Evolutionary conservation across 2,797 vertebrate genomes (phyloP), one percentile per base, ranked within the genome.

Genomic region (Sarcoramphus papa): DNA sequence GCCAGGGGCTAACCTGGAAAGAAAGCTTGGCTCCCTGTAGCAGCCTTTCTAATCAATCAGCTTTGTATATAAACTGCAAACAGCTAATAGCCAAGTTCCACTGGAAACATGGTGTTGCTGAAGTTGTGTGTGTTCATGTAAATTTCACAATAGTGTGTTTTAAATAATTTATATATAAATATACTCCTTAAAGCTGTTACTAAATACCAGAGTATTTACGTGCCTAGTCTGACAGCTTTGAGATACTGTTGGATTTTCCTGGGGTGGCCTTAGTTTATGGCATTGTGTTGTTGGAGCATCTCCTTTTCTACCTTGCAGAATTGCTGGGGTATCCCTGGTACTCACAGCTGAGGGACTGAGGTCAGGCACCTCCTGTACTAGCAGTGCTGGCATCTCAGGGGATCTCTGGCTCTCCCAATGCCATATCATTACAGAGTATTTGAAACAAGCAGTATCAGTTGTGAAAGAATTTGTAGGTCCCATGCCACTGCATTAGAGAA

Each of bases 11-110:
- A 94, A 90, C 24, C 56, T 87, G 56, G 70, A 63, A 77, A 70
- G 59, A 81, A 79, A 86, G 14, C 65, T 63, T 95, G 59, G 30
- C 37, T 92, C 13, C 41, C 56, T 60, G 43, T 69, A 88, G 40
- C 47, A 92, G 54, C 28, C 33, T 35, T 93, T 88, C 54, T 73
- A 56, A n/a, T 69, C 86, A 81, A 91, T 76, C 74, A 87, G 59
- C 80, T 87, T 79, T 95, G 96, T 95, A 93, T 88, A 88, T 95
- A 94, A 81, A 59, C 41, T 90, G 50, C 69, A 72, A 95, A 68
- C 45, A 85, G 68, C 74, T 62, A 80, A 40, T 54, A 45, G 43
- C 41, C 69, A 86, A 54, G 74, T 88, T 95, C 83, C 56, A 74
- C 74, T 92, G 80, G 73, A 94, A 94, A 92, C 17, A 33, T 37